Evolutionary conservation across 2,113 vertebrate species (phyloP), one percentile per base, ranked within the genome.

Genomic region (Channa argus): DNA sequence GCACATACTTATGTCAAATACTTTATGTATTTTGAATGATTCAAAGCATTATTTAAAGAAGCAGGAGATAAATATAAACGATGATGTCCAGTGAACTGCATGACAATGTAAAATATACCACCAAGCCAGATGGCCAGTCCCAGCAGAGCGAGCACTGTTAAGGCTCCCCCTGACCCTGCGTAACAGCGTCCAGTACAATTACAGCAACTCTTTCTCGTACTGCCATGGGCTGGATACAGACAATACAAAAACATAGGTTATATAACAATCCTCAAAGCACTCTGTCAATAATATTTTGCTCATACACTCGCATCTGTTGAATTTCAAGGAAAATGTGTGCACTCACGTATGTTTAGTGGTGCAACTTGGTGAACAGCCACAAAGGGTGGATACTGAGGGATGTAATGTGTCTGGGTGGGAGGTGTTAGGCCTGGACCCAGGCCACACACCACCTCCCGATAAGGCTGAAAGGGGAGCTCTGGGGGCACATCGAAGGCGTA

Each of bases 71-170:
- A 24, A 24, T 24, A 24, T 24, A 24, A 24, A 24, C 24, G 24
- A 24, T 24, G 24, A 24, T 24, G 24, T 24, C 24, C 24, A 24
- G 24, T 24, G 24, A 24, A 24, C 52, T 50, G 39, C 36, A 33
- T 62, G 5, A 71, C 34, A 62, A 49, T 71, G 62, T 41, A 64
- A 41, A 79, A 5, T 49, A 2, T 92, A 94, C 93, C 82, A 91
- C 93, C 93, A 13, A 94, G 80, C 92, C 93, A 92, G 86, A 94
- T 91, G 63, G 82, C 79, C 7, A 93, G 11, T 37, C 63, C 87
- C 67, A 94, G 63, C 15, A 93, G 50, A 33, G 8, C 61, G 0
- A 92, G 51, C 46, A 92, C 8, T 49, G 93, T 13, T 8, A 92
- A 13, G 6, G 12, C 39, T 10, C 67, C 85, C 11, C 70, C 82